A percentile compares a stretch with the other conserved stretches of the same genome.
Conservation (phyloP, 2,113 vertebrate genomes). For the Pyxicephalus adspersus region DNA sequence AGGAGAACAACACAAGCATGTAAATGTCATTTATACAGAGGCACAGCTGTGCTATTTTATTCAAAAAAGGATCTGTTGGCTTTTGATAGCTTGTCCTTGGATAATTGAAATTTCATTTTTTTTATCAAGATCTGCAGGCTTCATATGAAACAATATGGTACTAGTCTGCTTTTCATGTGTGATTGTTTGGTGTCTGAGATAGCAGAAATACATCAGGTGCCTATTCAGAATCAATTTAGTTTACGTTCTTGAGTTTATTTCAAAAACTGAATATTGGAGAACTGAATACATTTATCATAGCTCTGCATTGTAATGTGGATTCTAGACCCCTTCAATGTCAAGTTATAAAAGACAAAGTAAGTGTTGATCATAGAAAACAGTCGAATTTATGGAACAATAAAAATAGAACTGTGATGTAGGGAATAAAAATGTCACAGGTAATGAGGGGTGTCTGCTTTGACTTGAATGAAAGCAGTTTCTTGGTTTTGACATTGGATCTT, state of each 20-base stretch:
- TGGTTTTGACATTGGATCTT: too few species aligned
- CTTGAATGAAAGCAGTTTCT: too few species aligned
- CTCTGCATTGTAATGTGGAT: background rate
- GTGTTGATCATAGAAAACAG: too few species aligned
- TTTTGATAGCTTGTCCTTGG: slow-evolving; percentile 45
- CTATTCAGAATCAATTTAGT: slow-evolving; percentile 22
- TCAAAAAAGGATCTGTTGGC: slow-evolving; percentile 29
- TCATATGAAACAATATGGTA: slow-evolving; percentile 32
- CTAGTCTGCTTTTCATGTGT: slow-evolving; percentile 33
- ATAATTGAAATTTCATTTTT: slow-evolving; percentile 31
- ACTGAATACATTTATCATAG: slow-evolving; percentile 23
- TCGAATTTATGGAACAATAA: too few species aligned
- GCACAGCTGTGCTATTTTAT: slow-evolving; percentile 43
- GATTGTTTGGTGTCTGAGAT: slow-evolving; percentile 16
- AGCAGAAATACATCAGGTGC: slow-evolving; percentile 40
- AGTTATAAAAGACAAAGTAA: too few species aligned
- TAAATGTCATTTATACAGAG: slow-evolving; percentile 21
- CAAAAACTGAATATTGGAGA: background rate
- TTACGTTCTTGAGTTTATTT: slow-evolving; percentile 6
- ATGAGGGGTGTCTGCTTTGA: too few species aligned
- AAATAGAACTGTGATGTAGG: too few species aligned
- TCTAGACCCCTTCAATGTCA: too few species aligned
- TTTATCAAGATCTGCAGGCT: slow-evolving; percentile 31
- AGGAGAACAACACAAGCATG: slow-evolving; percentile 27
- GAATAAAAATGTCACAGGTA: too few species aligned